Conservation (phyloP, 2,113 vertebrate species). For the Macaca fascicularis region T2T-MFA8v1.1 NC_088384.1:16317501-16318000, state of each 20-base stretch:
- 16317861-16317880: not conserved
- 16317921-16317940: not conserved
- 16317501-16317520: not conserved
- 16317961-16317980: not conserved
- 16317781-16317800: too few species aligned
- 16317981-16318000: not conserved
- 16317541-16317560: not conserved
- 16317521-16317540: not conserved
- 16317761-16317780: not conserved
- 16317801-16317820: not conserved
- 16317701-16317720: not conserved
- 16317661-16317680: not conserved
- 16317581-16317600: not conserved
- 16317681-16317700: too few species aligned
- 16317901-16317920: not conserved
- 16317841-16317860: not conserved
- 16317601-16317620: not conserved
- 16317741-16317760: not conserved
- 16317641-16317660: not conserved
- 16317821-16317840: not conserved
- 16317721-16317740: not conserved
- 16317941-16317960: not conserved
- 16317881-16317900: not conserved
- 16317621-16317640: rapidly evolving
- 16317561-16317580: not conserved